Percentiles rank a stretch among this genome's conserved stretches.
Conservation (phyloP, 2,888 invertebrate species). For the Drosophila anceps region DNA sequence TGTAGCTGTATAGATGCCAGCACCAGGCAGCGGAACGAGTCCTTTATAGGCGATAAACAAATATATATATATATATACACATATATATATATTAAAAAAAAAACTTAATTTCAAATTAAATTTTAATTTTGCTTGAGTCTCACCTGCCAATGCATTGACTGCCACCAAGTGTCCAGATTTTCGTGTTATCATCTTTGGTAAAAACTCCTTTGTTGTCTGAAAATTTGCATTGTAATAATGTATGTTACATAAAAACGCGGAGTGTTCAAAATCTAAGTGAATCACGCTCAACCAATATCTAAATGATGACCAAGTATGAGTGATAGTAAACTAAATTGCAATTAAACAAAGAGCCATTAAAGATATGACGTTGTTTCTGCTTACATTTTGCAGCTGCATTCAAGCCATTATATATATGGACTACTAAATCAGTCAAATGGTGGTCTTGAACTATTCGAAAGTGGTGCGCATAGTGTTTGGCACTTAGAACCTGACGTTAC, state of each 20-base stretch:
- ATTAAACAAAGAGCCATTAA: not conserved
- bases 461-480: too few species aligned
- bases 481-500: too few species aligned
- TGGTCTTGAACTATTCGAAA: not conserved
- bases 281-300: not conserved
- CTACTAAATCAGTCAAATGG: not conserved
- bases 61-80: not conserved
- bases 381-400: not conserved
- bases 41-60: constrained; percentile 55
- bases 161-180: constrained; percentile 86
- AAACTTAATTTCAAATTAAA: too few species aligned
- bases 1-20: constrained; percentile 85
- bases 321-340: not conserved
- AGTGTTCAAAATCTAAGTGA: not conserved
- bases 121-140: not conserved
- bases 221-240: not conserved
- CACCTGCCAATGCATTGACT: constrained; percentile 85
- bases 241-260: not conserved
- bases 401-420: not conserved
- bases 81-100: too few species aligned
- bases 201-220: constrained; percentile 85
- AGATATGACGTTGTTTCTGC: not conserved
- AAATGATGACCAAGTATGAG: not conserved
- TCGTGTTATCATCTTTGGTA: constrained; percentile 85
- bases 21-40: constrained; percentile 82